These are phyloP conservation scores for Leptobrachium ailaonicum DNA, from an alignment of 2,113 vertebrate genomes.

Conservation along the genomic window DNA sequence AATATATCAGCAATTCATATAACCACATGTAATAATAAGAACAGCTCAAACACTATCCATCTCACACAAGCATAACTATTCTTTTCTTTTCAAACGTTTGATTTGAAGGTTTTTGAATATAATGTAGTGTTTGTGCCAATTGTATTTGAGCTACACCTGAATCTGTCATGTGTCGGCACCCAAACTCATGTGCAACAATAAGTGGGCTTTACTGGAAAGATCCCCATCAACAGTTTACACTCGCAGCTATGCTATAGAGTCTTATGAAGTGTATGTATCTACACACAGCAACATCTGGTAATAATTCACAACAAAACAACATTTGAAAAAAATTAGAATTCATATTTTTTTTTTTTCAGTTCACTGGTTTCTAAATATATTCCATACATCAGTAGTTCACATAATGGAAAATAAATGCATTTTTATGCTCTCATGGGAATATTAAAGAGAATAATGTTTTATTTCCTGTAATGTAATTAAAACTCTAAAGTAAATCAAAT, in stretches of 20 bases:
- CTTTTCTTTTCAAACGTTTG: too few relatives aligned
- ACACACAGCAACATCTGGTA: slow-evolving; percentile 5
- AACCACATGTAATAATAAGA: too few relatives aligned
- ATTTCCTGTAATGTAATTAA: background rate
- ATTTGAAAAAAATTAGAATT: background rate
- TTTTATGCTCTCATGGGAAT: background rate
- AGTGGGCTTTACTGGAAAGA: too few relatives aligned
- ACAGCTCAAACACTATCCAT: too few relatives aligned
- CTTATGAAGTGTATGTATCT: background rate
- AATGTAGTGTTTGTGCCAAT: too few relatives aligned
- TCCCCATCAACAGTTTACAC: too few relatives aligned
- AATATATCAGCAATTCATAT: too few relatives aligned
- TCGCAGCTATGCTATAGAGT: background rate
- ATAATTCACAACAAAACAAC: slow-evolving; percentile 2
- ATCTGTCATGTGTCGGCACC: too few relatives aligned
- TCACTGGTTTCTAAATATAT: background rate
- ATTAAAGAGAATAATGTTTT: background rate
- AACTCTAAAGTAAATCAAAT: slow-evolving; percentile 5
- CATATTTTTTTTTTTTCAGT: background rate
- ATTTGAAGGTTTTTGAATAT: too few relatives aligned
- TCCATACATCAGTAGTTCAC: background rate
- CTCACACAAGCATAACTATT: too few relatives aligned
- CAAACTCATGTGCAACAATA: too few relatives aligned
- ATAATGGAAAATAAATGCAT: background rate
- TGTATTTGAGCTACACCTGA: too few relatives aligned